phyloP scores from a whole-genome alignment of 1,140 invertebrate species.

The Sarcophaga peregrina region DNA sequence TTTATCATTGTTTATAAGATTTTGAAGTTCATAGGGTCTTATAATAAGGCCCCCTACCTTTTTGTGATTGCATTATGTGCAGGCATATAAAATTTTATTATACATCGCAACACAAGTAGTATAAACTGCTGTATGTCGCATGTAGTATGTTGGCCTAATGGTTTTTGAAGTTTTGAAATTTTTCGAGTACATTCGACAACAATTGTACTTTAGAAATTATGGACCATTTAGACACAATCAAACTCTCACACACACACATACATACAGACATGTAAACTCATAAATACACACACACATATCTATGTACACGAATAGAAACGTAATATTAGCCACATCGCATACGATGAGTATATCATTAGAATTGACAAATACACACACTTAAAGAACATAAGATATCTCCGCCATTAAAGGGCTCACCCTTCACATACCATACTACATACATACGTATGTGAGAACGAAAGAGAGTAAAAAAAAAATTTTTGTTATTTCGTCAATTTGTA shows the following conservation, averaged over 20 bases:
- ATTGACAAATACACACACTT: background rate
- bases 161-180: background rate
- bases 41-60: background rate
- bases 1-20: no score
- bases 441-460: background rate
- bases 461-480: background rate
- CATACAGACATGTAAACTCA: background rate
- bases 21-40: no score
- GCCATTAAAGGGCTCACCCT: background rate
- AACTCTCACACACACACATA: background rate
- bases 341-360: background rate
- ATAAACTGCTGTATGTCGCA: background rate
- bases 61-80: background rate
- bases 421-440: background rate
- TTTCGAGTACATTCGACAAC: slow-evolving; percentile 2
- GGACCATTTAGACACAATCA: background rate
- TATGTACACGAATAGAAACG: background rate
- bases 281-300: background rate
- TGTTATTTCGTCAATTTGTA: slow-evolving; percentile 8
- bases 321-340: background rate
- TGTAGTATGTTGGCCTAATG: background rate
- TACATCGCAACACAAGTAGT: background rate
- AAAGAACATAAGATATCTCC: background rate
- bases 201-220: slow-evolving; percentile 15
- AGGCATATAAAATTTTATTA: background rate